Evolutionary conservation across 1,140 invertebrate genomes (phyloP).

Genomic region (Neotoxoptera formosana): DNA sequence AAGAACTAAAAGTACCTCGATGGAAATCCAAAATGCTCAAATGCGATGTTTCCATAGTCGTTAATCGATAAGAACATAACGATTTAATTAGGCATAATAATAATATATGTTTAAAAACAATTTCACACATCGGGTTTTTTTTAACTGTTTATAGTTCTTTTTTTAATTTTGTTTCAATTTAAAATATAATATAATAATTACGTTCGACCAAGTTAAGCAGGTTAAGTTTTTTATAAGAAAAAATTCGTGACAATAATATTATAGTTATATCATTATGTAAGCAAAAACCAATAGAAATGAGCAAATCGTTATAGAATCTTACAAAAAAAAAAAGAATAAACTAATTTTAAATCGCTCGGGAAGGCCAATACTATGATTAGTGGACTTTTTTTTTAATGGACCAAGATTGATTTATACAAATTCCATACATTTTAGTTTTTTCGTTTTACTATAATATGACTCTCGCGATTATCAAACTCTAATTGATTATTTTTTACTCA

Average conservation of each 20-base stretch:
- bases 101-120: neutral
- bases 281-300: no score
- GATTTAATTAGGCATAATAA: neutral
- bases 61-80: neutral
- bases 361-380: neutral
- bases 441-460: no score
- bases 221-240: no score
- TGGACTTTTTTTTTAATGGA: neutral
- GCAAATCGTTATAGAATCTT: no score
- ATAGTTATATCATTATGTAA: no score
- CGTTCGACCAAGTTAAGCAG: no score
- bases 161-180: neutral
- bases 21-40: neutral
- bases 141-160: neutral
- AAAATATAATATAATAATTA: neutral
- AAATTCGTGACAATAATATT: no score
- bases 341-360: neutral
- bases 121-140: neutral
- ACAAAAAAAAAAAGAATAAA: neutral
- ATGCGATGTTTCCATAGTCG: neutral
- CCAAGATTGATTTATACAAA: no score
- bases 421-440: no score
- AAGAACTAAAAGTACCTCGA: neutral
- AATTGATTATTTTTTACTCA: no score
- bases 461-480: no score